Percentiles rank a stretch among this genome's conserved stretches.
Conservation (phyloP, 1,140 invertebrate species). For the Drosophila burlai region DNA sequence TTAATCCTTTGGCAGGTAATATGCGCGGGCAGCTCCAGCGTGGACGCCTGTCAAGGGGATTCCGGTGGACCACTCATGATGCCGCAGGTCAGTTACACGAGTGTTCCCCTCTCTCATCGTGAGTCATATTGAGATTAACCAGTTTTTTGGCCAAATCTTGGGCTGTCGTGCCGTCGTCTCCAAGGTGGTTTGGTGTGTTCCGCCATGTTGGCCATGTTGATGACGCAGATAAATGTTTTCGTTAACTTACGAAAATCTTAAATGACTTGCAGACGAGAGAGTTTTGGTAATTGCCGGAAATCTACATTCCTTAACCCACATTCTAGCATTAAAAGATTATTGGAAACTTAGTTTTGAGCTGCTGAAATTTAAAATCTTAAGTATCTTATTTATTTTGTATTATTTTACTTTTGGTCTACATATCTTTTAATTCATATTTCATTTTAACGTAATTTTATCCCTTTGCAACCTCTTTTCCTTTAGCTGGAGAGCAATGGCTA, state of each 20-base stretch:
- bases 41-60: slow-evolving; percentile 95
- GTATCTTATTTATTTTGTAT: no score
- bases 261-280: slow-evolving; percentile 33
- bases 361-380: not conserved
- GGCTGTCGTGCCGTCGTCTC: not conserved
- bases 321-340: not conserved
- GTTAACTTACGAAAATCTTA: slow-evolving; percentile 25
- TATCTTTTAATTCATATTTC: not conserved
- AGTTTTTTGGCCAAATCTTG: slow-evolving; percentile 52
- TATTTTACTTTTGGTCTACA: no score
- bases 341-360: not conserved
- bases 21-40: slow-evolving; percentile 86
- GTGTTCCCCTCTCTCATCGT: slow-evolving; percentile 8
- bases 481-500: slow-evolving; percentile 61
- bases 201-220: slow-evolving; percentile 5
- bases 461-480: not conserved
- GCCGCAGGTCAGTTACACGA: slow-evolving; percentile 78
- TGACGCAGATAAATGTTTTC: slow-evolving; percentile 33
- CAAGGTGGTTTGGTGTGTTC: slow-evolving; percentile 56
- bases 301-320: not conserved
- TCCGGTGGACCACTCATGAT: slow-evolving; percentile 92
- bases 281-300: not conserved
- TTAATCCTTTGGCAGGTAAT: slow-evolving; percentile 66
- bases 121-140: slow-evolving; percentile 48
- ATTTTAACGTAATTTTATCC: not conserved